Conservation (phyloP, 1,140 invertebrate genomes). For the Tigriopus japonicus region DNA sequence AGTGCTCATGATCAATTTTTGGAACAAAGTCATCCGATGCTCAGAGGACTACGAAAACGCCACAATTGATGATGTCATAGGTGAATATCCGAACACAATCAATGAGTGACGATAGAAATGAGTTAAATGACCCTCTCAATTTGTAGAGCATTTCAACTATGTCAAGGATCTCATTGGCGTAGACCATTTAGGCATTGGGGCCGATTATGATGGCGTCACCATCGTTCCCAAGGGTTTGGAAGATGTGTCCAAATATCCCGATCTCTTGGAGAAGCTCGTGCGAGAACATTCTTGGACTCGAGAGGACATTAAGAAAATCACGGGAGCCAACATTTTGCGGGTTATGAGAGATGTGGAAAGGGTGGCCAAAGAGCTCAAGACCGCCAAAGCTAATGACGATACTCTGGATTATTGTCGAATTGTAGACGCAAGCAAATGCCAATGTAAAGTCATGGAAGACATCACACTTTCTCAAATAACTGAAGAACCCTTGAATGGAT, state of each 20-base stretch:
- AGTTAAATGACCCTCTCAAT: slow-evolving; percentile 21
- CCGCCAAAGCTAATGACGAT: too few species aligned
- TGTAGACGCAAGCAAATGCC: too few species aligned
- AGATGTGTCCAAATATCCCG: slow-evolving; percentile 77
- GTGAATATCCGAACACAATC: too few species aligned
- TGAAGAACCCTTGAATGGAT: too few species aligned
- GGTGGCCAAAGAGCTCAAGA: slow-evolving; percentile 20
- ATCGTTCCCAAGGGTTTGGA: slow-evolving; percentile 43
- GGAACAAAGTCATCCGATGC: slow-evolving; percentile 19
- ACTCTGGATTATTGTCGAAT: too few species aligned
- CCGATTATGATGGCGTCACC: slow-evolving; percentile 56
- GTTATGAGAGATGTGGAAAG: slow-evolving; percentile 29
- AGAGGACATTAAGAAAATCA: slow-evolving; percentile 29
- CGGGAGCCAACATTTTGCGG: slow-evolving; percentile 30
- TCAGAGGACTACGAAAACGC: slow-evolving; percentile 10
- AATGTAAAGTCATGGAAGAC: too few species aligned
- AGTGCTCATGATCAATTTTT: slow-evolving; percentile 21
- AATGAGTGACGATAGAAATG: too few species aligned
- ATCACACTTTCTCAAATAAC: too few species aligned
- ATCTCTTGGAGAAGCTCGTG: slow-evolving; percentile 27
- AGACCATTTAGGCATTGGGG: slow-evolving; percentile 48
- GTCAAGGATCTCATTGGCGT: slow-evolving; percentile 37
- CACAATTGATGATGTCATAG: not conserved
- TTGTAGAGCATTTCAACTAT: slow-evolving; percentile 74
- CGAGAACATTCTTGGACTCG: slow-evolving; percentile 25